These are phyloP conservation scores for Oegoconia quadripuncta DNA, from an alignment of 2,888 invertebrate genomes.

Conservation along the genomic window DNA sequence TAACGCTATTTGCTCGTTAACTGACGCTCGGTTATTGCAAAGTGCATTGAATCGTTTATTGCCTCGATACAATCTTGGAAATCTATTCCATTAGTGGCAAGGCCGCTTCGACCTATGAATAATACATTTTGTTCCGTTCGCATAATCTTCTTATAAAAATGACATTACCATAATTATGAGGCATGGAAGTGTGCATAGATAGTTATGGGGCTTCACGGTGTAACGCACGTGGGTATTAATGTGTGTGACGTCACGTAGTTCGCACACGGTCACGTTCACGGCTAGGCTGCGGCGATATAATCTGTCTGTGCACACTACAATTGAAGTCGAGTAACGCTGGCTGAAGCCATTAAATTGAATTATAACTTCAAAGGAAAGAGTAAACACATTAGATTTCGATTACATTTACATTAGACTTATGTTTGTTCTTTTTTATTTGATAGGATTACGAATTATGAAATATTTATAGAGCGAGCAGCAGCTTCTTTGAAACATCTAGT, in stretches of 20 bases:
- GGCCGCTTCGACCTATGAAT: conserved; percentile 24
- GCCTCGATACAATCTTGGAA: conserved; percentile 4
- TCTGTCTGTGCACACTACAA: conserved; percentile 8
- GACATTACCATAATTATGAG: background rate
- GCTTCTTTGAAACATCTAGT: too few relatives aligned
- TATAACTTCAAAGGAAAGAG: too few relatives aligned
- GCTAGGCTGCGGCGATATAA: conserved; percentile 33
- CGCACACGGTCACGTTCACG: conserved; percentile 66
- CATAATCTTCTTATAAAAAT: conserved; percentile 40
- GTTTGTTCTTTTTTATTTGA: too few relatives aligned
- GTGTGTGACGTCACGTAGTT: conserved; percentile 37
- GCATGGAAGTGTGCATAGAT: conserved; percentile 20
- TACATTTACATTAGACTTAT: too few relatives aligned
- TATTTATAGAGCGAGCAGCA: too few relatives aligned
- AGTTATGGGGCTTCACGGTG: conserved; percentile 56
- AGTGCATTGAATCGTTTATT: background rate
- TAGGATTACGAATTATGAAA: too few relatives aligned
- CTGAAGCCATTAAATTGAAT: background rate
- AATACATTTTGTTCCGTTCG: conserved; percentile 30
- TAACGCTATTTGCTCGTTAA: too few relatives aligned
- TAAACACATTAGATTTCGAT: too few relatives aligned
- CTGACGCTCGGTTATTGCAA: too few relatives aligned
- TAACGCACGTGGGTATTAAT: conserved; percentile 34
- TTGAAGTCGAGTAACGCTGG: conserved; percentile 8
- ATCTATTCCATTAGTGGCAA: conserved; percentile 26